phyloP scores from a whole-genome alignment of 2,888 invertebrate species.

The Neria commutata region DNA sequence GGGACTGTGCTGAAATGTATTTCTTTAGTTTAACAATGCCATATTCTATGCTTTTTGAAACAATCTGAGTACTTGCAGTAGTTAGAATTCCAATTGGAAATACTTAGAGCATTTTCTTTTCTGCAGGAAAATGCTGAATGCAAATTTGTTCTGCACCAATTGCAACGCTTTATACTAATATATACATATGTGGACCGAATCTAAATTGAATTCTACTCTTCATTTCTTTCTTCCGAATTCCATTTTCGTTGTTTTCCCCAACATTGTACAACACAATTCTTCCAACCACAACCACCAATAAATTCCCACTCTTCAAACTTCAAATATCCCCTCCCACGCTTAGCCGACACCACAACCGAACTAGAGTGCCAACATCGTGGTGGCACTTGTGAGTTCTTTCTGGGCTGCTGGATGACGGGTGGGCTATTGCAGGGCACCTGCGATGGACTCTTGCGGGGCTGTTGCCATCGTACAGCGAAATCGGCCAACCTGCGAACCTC shows the following conservation, averaged over 20 bases:
- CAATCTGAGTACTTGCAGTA: too few relatives aligned
- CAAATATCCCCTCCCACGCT: constrained; percentile 16
- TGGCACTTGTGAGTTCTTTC: constrained; percentile 87
- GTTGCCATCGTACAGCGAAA: constrained; percentile 81
- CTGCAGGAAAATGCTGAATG: too few relatives aligned
- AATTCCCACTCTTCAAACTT: constrained; percentile 15
- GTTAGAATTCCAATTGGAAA: too few relatives aligned
- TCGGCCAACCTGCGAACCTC: constrained; percentile 70
- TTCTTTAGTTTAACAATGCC: too few relatives aligned
- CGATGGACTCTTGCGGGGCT: constrained; percentile 81
- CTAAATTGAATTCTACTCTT: background rate
- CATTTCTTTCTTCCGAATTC: background rate
- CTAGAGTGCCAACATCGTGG: constrained; percentile 65
- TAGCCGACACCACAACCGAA: constrained; percentile 59
- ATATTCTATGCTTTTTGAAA: too few relatives aligned
- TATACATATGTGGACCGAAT: too few relatives aligned
- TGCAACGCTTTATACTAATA: background rate
- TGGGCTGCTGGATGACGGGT: constrained; percentile 89
- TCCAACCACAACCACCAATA: constrained; percentile 24
- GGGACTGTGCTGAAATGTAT: too few relatives aligned
- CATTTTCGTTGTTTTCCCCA: background rate
- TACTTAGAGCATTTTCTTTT: too few relatives aligned
- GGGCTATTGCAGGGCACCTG: constrained; percentile 86
- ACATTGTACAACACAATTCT: constrained; percentile 9
- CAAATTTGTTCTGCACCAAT: background rate